Conservation (phyloP, 37 sponge, comb jelly and placozoan species). For the Beroe forskalii region DNA sequence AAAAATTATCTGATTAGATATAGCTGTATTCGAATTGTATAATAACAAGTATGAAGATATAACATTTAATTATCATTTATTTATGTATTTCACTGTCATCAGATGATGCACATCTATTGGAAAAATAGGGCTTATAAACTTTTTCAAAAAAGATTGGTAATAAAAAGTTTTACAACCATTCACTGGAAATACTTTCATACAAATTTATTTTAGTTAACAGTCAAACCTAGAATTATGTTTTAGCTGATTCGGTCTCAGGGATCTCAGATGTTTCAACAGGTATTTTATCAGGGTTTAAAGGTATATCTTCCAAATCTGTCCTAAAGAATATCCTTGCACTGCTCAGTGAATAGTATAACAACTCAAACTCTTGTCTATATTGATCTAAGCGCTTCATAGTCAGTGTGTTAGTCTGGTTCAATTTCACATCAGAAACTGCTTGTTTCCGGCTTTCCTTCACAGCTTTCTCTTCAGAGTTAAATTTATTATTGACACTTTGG, state of each 20-base stretch:
- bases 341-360: constrained; percentile 87
- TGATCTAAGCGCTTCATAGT: constrained; percentile 84
- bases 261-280: not conserved
- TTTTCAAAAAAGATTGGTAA: too few relatives aligned
- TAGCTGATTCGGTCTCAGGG: not conserved
- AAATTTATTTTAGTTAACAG: too few relatives aligned
- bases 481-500: constrained; percentile 79
- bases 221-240: not conserved
- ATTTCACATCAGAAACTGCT: constrained; percentile 77
- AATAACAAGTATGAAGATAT: too few relatives aligned
- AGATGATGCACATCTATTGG: too few relatives aligned
- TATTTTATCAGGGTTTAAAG: not conserved
- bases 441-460: constrained; percentile 66
- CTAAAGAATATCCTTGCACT: constrained; percentile 97
- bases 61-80: too few relatives aligned
- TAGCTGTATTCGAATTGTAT: too few relatives aligned
- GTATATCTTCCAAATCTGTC: constrained; percentile 73
- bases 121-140: too few relatives aligned
- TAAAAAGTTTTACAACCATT: too few relatives aligned
- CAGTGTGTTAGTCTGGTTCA: constrained; percentile 86
- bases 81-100: too few relatives aligned
- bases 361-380: constrained; percentile 84
- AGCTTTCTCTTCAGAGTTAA: constrained; percentile 71
- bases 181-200: too few relatives aligned
- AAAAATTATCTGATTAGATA: too few relatives aligned